Conservation (phyloP, 2,797 vertebrate species). For the Lindbergichthys nudifrons region DNA sequence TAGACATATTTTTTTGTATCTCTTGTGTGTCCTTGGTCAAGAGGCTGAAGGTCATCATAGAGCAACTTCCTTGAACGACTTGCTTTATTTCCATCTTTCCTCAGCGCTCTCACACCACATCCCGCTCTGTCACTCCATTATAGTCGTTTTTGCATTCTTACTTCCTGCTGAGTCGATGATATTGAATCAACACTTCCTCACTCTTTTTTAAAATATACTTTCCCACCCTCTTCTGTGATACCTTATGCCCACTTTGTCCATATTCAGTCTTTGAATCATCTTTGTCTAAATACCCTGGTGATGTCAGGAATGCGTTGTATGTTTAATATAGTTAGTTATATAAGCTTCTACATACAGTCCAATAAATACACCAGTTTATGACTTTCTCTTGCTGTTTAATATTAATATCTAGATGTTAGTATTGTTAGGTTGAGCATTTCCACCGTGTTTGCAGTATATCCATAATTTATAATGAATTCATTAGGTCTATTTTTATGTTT, state of each 20-base stretch:
- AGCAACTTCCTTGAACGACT: slow-evolving; percentile 17
- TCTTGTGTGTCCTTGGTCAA: slow-evolving; percentile 26
- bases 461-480: background rate
- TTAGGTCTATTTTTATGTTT: slow-evolving; percentile 18
- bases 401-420: background rate
- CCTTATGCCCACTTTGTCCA: slow-evolving; percentile 16
- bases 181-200: slow-evolving; percentile 63
- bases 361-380: background rate
- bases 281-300: slow-evolving; percentile 4
- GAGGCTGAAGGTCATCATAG: slow-evolving; percentile 42
- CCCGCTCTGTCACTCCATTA: slow-evolving; percentile 50
- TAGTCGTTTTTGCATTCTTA: slow-evolving; percentile 54
- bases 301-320: slow-evolving; percentile 1
- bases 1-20: background rate
- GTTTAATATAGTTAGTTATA: background rate
- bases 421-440: slow-evolving; percentile 13
- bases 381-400: slow-evolving; percentile 2
- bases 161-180: slow-evolving; percentile 80
- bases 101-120: slow-evolving; percentile 57
- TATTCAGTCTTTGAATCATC: slow-evolving; percentile 12
- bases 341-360: background rate
- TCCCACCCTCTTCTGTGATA: slow-evolving; percentile 11
- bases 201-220: slow-evolving; percentile 17
- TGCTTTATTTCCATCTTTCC: slow-evolving; percentile 59
- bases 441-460: background rate